phyloP scores from a whole-genome alignment of 2,113 vertebrate species.

The Phainopepla nitens region DNA sequence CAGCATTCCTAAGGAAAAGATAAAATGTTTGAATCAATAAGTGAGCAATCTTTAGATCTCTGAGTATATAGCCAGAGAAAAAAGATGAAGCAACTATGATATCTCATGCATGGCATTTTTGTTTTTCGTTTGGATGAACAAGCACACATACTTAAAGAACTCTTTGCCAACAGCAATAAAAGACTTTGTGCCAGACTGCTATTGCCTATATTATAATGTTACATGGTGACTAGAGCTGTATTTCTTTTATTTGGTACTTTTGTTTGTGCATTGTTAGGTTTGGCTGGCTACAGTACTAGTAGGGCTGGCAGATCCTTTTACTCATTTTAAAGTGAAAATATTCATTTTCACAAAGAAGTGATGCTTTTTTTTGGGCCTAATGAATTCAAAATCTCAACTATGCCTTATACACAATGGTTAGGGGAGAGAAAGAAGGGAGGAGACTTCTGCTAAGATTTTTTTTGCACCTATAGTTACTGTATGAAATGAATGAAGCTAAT shows the following conservation, averaged over 20 bases:
- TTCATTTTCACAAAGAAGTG: neutral
- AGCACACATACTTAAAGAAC: neutral
- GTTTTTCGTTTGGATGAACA: neutral
- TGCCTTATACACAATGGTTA: neutral
- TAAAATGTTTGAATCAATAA: neutral
- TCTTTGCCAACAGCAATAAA: slow-evolving; percentile 39
- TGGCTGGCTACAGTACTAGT: neutral
- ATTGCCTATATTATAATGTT: neutral
- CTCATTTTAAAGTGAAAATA: neutral
- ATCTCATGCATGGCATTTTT: slow-evolving; percentile 7
- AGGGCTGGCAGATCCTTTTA: slow-evolving; percentile 13
- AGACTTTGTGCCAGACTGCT: slow-evolving; percentile 14
- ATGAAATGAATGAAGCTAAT: neutral
- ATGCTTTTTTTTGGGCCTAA: neutral
- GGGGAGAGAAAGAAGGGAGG: neutral
- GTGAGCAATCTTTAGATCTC: neutral
- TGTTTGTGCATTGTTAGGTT: neutral
- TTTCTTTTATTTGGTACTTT: neutral
- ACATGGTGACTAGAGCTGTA: neutral
- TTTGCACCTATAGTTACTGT: neutral
- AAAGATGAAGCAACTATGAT: neutral
- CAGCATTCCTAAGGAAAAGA: neutral
- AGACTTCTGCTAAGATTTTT: neutral
- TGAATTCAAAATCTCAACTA: neutral
- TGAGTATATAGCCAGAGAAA: neutral